Evolutionary conservation across 1,140 invertebrate genomes (phyloP).

Genomic region (Lepidurus arcticus): DNA sequence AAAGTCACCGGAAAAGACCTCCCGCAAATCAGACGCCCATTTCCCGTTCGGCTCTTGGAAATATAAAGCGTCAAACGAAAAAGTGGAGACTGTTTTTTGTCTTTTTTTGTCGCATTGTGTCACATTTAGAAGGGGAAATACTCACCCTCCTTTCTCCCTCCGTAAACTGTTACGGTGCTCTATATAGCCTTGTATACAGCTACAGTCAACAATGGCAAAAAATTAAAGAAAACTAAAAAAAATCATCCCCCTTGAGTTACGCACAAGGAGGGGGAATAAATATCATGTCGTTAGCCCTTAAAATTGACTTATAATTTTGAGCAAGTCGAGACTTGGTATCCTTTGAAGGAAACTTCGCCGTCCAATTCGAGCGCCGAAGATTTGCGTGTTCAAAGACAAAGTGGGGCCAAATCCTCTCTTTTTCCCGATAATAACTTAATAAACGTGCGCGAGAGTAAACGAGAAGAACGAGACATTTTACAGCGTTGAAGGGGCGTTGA

Average conservation of each 20-base stretch:
- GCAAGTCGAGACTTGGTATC: neutral
- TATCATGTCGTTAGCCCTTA: neutral
- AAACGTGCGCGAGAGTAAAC: neutral
- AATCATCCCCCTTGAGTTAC: neutral
- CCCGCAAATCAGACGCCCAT: constrained; percentile 20
- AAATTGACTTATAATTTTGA: constrained; percentile 4
- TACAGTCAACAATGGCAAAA: neutral
- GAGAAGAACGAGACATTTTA: no score
- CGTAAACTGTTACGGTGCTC: neutral
- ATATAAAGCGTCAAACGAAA: constrained; percentile 13
- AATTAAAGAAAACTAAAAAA: neutral
- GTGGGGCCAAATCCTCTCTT: neutral
- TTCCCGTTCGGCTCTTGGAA: neutral
- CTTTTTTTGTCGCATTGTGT: neutral
- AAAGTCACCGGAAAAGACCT: constrained; percentile 3
- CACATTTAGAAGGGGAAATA: neutral
- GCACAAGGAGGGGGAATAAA: neutral
- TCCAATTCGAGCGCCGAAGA: neutral
- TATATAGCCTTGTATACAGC: neutral
- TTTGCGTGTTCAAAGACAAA: constrained; percentile 1
- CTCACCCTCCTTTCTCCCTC: neutral
- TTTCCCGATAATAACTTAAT: neutral
- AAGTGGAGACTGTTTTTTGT: neutral
- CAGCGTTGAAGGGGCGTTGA: no score
- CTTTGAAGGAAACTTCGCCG: neutral